Evolutionary conservation across 2,888 invertebrate genomes (phyloP), one percentile per base, ranked within the genome.

Genomic region (Lasioglossum leucozonium): DNA sequence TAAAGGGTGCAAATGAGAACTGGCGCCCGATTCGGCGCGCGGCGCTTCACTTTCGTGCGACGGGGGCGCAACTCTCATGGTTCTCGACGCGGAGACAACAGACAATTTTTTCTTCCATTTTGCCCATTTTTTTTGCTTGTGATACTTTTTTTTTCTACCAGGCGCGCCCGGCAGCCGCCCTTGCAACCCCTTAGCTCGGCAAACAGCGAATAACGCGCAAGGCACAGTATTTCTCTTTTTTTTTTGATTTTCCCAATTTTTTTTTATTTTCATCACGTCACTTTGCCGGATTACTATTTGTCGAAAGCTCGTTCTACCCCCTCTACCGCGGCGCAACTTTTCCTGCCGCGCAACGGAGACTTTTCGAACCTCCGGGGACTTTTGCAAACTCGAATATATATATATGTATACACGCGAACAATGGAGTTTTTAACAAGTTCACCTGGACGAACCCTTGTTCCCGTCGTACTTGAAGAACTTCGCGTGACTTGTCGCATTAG

Each of bases 1-100:
- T 77, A 77, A 74, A 42, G 78, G 75, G 13, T 44, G 77, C 69
- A 84, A 84, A 82, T 75, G 84, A 82, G 74, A 77, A 76, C 37
- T 65, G 77, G 34, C 72, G 72, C 72, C 67, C 42, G 55, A n/a
- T n/a, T n/a, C n/a, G n/a, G n/a, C n/a, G n/a, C n/a, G n/a, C n/a
- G n/a, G n/a, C n/a, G n/a, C n/a, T n/a, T n/a, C n/a, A n/a, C n/a
- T n/a, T n/a, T n/a, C n/a, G n/a, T n/a, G n/a, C n/a, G 62, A 62
- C 62, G 30, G 58, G 26, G 58, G 18, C 69, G 22, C 18, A n/a
- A 16, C 40, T 44, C 44, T 34, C 37, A n/a, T 18, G 71, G 30
- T 26, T 40, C 26, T 26, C 47, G n/a, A n/a, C 62, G 16, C 37
- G 26, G n/a, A 58, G 34, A 30, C 37, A 37, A 62, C 44, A 10